Percentiles rank a stretch among this genome's conserved stretches.
Conservation (phyloP, 2,113 vertebrate genomes). For the Melozone crissalis region DNA sequence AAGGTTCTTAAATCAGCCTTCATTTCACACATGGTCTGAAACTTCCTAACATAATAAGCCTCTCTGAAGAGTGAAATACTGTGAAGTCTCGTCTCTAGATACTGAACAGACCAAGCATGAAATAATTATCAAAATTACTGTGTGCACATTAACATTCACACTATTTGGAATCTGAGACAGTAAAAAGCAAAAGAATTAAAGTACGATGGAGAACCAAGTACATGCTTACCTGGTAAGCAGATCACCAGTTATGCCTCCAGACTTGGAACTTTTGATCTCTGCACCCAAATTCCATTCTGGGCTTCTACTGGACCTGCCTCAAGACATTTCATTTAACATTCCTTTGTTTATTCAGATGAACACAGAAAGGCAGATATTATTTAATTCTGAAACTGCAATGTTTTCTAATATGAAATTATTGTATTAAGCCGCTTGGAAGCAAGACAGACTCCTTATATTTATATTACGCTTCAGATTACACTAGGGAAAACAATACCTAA, state of each 20-base stretch:
- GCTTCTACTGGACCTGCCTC: not conserved
- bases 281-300: not conserved
- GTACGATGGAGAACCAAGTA: not conserved
- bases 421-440: slow-evolving; percentile 21
- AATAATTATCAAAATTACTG: not conserved
- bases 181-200: not conserved
- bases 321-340: not conserved
- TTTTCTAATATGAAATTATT: slow-evolving; percentile 41
- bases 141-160: not conserved
- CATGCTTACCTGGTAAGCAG: not conserved
- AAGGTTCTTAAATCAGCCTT: not conserved
- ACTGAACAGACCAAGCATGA: not conserved
- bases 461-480: slow-evolving; percentile 19
- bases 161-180: not conserved
- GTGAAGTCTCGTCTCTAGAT: not conserved
- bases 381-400: slow-evolving; percentile 41
- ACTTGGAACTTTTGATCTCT: not conserved
- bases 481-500: not conserved
- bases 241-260: not conserved
- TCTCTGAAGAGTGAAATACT: not conserved
- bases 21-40: not conserved
- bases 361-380: not conserved
- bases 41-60: not conserved
- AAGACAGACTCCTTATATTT: slow-evolving; percentile 67
- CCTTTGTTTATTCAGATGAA: slow-evolving; percentile 6